A percentile compares a stretch with the other conserved stretches of the same genome.
Evolutionary conservation across 1,140 invertebrate genomes (phyloP).

Genomic region (Paracyclopina nana): DNA sequence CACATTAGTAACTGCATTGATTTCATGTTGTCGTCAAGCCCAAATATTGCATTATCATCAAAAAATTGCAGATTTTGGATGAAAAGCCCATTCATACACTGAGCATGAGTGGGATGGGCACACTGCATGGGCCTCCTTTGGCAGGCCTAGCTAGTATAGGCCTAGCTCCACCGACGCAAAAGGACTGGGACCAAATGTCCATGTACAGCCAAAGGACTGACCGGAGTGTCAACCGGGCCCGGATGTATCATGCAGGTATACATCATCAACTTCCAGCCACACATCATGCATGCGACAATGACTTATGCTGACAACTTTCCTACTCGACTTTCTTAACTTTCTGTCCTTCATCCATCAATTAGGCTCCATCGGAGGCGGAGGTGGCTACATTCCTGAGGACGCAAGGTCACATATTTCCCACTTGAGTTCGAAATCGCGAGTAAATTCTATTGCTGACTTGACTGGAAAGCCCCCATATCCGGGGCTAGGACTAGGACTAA

Average conservation of each 20-base stretch:
- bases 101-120: slow-evolving; percentile 4
- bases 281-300: not conserved
- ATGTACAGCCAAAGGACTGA: slow-evolving; percentile 47
- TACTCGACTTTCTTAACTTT: too few species aligned
- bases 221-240: slow-evolving; percentile 58
- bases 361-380: slow-evolving; percentile 22
- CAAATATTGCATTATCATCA: slow-evolving; percentile 16
- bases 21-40: too few species aligned
- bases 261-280: slow-evolving; percentile 13
- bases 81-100: slow-evolving; percentile 22
- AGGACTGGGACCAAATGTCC: slow-evolving; percentile 79
- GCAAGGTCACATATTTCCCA: slow-evolving; percentile 37
- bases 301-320: slow-evolving; percentile 3
- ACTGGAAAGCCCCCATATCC: slow-evolving; percentile 6
- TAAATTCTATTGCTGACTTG: slow-evolving; percentile 33
- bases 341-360: not conserved
- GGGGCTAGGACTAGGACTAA: slow-evolving; percentile 44
- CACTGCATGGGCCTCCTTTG: slow-evolving; percentile 43
- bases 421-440: slow-evolving; percentile 32
- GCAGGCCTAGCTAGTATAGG: slow-evolving; percentile 29
- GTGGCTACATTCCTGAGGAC: slow-evolving; percentile 40
- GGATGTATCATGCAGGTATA: slow-evolving; percentile 36
- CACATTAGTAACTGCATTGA: too few species aligned
- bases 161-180: slow-evolving; percentile 17
- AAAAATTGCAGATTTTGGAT: slow-evolving; percentile 17